These are phyloP conservation scores for Platypus cylindrus DNA, from an alignment of 2,888 invertebrate species.

Conservation along the genomic window DNA sequence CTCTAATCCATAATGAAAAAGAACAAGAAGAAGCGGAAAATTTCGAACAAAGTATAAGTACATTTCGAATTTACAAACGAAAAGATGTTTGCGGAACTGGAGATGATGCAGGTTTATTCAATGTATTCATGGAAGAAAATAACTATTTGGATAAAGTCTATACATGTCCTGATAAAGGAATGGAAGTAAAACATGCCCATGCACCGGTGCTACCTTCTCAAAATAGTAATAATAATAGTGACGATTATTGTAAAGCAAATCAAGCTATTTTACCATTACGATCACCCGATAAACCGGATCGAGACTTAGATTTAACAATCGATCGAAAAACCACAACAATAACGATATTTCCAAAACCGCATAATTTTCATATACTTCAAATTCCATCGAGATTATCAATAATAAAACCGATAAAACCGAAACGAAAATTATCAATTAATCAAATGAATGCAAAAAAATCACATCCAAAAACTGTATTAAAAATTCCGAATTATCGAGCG, in stretches of 20 bases:
- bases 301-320: not conserved
- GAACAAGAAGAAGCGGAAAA: too few relatives aligned
- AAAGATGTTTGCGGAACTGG: too few relatives aligned
- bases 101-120: not conserved
- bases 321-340: not conserved
- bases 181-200: conserved; percentile 30
- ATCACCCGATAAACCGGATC: conserved; percentile 27
- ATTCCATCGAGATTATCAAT: conserved; percentile 2
- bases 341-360: conserved; percentile 5
- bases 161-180: conserved; percentile 23
- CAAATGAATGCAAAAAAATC: not conserved
- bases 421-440: conserved; percentile 3
- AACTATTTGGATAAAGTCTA: conserved; percentile 12
- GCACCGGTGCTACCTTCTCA: conserved; percentile 24
- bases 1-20: too few relatives aligned
- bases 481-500: conserved; percentile 27
- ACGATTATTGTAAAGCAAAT: conserved; percentile 29
- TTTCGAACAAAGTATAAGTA: conserved; percentile 6
- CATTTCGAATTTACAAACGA: conserved; percentile 6
- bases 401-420: conserved; percentile 6
- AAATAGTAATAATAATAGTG: conserved; percentile 19
- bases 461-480: conserved; percentile 24
- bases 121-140: conserved; percentile 17
- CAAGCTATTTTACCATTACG: conserved; percentile 32
- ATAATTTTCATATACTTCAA: conserved; percentile 7